Percentiles rank a stretch among this genome's conserved stretches.
Evolutionary conservation across 2,797 vertebrate genomes (phyloP).

Genomic region (Ptychobarbus kaznakovi): DNA sequence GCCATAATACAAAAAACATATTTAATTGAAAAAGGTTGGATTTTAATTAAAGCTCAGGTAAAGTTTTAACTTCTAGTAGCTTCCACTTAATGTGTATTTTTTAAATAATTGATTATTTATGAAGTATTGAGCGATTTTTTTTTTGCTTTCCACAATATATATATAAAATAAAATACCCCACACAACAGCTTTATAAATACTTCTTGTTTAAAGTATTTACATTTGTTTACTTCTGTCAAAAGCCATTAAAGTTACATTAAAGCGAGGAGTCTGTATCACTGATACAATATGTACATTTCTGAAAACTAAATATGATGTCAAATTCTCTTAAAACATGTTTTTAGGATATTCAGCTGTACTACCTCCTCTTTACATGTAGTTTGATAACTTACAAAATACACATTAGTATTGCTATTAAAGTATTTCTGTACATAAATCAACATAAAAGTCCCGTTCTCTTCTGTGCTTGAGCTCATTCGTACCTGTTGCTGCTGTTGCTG

Average conservation of each 20-base stretch:
- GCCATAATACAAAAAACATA: not conserved
- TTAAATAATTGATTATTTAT: not conserved
- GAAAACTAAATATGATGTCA: not conserved
- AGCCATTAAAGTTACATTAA: not conserved
- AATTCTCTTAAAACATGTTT: not conserved
- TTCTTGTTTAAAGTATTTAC: not conserved
- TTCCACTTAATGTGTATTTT: not conserved
- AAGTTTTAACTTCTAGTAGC: not conserved
- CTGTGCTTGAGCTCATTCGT: slow-evolving; percentile 43
- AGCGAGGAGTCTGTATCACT: not conserved
- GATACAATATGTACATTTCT: not conserved
- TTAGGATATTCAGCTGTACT: not conserved
- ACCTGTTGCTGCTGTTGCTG: slow-evolving; percentile 84
- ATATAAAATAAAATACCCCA: not conserved
- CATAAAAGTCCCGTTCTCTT: not conserved
- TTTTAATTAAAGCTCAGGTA: not conserved
- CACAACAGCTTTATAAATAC: not conserved
- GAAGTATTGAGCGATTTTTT: not conserved
- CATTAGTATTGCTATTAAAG: not conserved
- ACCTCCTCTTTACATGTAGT: not conserved
- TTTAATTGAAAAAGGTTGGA: not conserved
- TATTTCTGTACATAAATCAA: not conserved
- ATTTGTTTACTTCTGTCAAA: not conserved
- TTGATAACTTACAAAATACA: not conserved
- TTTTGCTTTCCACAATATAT: not conserved